These are phyloP conservation scores for Bimastos eiseni DNA, from an alignment of 2,888 invertebrate genomes.

Conservation along the genomic window DNA sequence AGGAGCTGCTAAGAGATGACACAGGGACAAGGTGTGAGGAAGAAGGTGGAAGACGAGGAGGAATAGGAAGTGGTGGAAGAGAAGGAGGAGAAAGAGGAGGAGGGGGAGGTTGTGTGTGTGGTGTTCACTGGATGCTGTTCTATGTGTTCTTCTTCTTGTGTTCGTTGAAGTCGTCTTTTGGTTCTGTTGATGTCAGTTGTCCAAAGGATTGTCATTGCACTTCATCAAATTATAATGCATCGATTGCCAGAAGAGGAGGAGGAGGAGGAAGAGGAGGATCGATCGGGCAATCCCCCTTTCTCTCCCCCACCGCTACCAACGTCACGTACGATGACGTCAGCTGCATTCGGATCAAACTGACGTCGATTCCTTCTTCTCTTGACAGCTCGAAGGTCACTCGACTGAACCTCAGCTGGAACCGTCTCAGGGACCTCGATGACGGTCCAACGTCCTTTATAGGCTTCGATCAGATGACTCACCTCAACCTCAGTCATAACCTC, in stretches of 20 bases:
- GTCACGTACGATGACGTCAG: neutral
- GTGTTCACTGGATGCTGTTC: neutral
- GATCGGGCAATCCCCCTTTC: too few species aligned
- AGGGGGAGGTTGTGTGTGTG: neutral
- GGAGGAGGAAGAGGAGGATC: too few species aligned
- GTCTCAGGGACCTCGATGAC: slow-evolving; percentile 28
- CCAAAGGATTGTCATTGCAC: neutral
- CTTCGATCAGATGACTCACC: slow-evolving; percentile 31
- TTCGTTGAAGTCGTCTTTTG: neutral
- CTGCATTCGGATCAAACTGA: neutral
- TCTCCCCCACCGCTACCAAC: too few species aligned
- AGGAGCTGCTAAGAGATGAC: too few species aligned
- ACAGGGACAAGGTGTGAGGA: too few species aligned
- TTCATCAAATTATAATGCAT: neutral
- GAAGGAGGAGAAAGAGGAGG: too few species aligned
- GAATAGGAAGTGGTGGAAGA: too few species aligned
- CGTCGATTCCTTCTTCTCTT: neutral
- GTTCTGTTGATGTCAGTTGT: neutral
- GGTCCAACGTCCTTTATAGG: slow-evolving; percentile 22
- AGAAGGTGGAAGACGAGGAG: too few species aligned
- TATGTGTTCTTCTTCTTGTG: neutral
- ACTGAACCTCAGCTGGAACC: slow-evolving; percentile 39
- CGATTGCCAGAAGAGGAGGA: too few species aligned
- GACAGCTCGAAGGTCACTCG: neutral
- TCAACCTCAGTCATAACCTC: slow-evolving; percentile 40